Evolutionary conservation across 2,797 vertebrate species (phyloP), one percentile per base, ranked within the genome.

Genomic region (Falco naumanni): DNA sequence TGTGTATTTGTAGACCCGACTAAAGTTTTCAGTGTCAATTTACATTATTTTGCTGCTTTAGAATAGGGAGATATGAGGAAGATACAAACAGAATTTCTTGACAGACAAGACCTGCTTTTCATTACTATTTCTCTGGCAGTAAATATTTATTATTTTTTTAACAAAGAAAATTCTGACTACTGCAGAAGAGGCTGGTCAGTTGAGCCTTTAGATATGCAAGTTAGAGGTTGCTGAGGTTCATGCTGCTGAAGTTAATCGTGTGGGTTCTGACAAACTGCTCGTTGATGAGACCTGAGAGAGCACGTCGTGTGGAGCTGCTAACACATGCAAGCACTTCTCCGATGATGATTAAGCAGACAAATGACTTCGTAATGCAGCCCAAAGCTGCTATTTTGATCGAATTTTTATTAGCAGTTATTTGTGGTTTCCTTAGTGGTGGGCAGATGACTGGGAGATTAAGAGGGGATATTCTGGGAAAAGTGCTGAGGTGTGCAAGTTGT

Each of bases 311-410:
- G 1, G 47, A 41, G 78, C 59, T 45, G 29, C 59, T 72, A 45
- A 57, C 20, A 16, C 14, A 5, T 0, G 4, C 22, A 4, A 3
- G 1, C 2, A 2, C 53, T 51, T 22, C 54, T 48, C 34, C 74
- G 31, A 41, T 47, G 16, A 22, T 16, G 33, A 28, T 1, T 10
- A 54, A 80, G 33, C 22, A 48, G 43, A 64, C 57, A 63, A 26
- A 43, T 43, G 31, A 16, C 22, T 60, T 41, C 13, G 5, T 70
- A 34, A 47, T 13, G 31, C 12, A 77, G 71, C 59, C 51, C 47
- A 57, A 57, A 74, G 61, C 48, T 84, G 37, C 50, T 51, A 22
- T n/a, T 69, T 84, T 72, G 50, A 41, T 80, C 13, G 75, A 33
- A 68, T 79, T 41, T 65, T 71, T 64, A 34, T 70, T 80, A 70